Evolutionary conservation across 2,113 vertebrate species (phyloP).

Genomic region (Datnioides undecimradiatus): DNA sequence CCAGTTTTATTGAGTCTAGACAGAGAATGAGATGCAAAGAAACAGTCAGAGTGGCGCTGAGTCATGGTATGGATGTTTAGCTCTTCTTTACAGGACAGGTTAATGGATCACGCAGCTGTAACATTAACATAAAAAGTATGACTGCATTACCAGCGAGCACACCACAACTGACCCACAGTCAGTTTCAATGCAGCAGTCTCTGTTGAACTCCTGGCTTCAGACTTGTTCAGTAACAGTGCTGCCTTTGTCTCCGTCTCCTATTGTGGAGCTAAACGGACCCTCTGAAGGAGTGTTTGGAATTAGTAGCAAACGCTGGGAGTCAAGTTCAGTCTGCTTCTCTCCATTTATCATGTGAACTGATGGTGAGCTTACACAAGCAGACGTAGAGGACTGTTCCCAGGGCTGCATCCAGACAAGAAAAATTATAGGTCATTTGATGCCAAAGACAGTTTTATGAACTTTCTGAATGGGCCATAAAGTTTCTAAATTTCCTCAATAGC

Average conservation of each 20-base stretch:
- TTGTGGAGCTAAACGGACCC: neutral
- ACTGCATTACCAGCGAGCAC: neutral
- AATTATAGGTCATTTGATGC: neutral
- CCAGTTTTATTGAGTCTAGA: conserved; percentile 18
- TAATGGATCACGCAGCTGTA: neutral
- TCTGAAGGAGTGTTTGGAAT: neutral
- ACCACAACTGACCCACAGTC: neutral
- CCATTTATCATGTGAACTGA: neutral
- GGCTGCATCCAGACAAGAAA: conserved; percentile 6
- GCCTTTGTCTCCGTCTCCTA: neutral
- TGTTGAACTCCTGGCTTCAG: neutral
- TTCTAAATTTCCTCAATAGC: neutral
- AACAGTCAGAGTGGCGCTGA: neutral
- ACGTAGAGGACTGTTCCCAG: neutral
- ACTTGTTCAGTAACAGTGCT: neutral
- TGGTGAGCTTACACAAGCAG: neutral
- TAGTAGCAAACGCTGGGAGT: neutral
- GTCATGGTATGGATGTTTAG: neutral
- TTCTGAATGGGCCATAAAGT: neutral
- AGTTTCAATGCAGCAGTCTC: neutral
- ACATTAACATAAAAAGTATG: neutral
- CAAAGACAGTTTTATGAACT: conserved; percentile 7
- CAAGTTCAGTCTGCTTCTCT: neutral
- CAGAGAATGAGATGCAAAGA: neutral
- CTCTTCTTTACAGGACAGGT: neutral